Conservation (phyloP, 2,888 invertebrate species). For the Dinocampus coccinellae region DNA sequence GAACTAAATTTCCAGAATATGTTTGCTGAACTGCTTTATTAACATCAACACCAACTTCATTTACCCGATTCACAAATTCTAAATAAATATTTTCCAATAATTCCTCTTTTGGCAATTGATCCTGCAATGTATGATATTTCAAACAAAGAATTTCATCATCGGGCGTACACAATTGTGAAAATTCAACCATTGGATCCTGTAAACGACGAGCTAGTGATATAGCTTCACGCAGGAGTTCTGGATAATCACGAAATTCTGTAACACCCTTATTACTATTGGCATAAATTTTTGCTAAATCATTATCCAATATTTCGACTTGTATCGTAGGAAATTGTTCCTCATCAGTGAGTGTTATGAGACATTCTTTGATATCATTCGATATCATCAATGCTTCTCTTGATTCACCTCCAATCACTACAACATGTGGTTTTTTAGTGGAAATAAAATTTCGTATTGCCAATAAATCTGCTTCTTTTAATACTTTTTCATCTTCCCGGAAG, state of each 20-base stretch:
- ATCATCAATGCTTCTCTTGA: constrained; percentile 89
- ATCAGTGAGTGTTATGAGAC: constrained; percentile 81
- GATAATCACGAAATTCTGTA: constrained; percentile 93
- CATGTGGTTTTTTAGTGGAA: constrained; percentile 91
- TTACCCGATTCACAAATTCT: constrained; percentile 94
- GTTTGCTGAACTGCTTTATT: constrained; percentile 92
- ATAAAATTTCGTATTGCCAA: constrained; percentile 85
- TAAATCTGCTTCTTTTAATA: constrained; percentile 78
- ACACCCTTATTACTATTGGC: constrained; percentile 90
- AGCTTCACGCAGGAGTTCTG: constrained; percentile 89
- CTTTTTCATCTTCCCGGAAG: constrained; percentile 77
- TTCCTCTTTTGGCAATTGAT: constrained; percentile 86
- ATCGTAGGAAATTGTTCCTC: constrained; percentile 90
- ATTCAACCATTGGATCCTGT: constrained; percentile 97
- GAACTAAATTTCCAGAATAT: constrained; percentile 89
- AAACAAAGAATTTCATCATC: constrained; percentile 98
- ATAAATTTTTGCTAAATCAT: constrained; percentile 93
- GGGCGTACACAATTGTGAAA: constrained; percentile 93
- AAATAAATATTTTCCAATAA: constrained; percentile 86
- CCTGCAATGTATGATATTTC: constrained; percentile 88
- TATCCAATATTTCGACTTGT: constrained; percentile 92
- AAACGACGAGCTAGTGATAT: constrained; percentile 91
- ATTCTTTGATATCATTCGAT: constrained; percentile 81
- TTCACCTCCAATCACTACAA: constrained; percentile 91
- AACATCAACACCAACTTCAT: constrained; percentile 98